Conservation (phyloP, 2,888 invertebrate genomes). For the Himalopsyche kuldschensis region DNA sequence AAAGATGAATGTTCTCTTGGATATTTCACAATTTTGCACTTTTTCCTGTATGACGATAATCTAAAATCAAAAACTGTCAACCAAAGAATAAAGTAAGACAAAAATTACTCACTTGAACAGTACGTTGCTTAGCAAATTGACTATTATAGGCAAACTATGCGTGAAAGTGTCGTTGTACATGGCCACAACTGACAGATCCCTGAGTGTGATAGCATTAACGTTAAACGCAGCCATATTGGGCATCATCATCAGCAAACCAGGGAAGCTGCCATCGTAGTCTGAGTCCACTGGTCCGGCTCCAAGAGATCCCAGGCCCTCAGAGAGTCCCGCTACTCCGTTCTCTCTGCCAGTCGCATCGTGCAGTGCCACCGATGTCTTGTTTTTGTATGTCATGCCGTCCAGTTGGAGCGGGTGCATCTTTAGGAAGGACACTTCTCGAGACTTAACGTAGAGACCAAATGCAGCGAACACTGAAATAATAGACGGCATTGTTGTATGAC, state of each 20-base stretch:
- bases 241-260: slow-evolving; percentile 63
- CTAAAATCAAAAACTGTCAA: not conserved
- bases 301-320: slow-evolving; percentile 49
- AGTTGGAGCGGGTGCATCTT: slow-evolving; percentile 65
- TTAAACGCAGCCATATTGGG: slow-evolving; percentile 70
- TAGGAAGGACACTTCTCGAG: slow-evolving; percentile 64
- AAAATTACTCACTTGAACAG: slow-evolving; percentile 62
- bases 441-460: slow-evolving; percentile 66
- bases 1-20: too few species aligned
- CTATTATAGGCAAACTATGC: slow-evolving; percentile 75
- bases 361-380: slow-evolving; percentile 63
- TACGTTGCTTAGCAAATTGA: slow-evolving; percentile 72
- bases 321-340: slow-evolving; percentile 49
- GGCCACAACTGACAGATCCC: slow-evolving; percentile 62
- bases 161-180: slow-evolving; percentile 79
- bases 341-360: slow-evolving; percentile 55
- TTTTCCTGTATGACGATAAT: not conserved
- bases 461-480: slow-evolving; percentile 62
- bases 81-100: not conserved
- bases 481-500: not conserved
- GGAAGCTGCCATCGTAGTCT: slow-evolving; percentile 68
- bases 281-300: slow-evolving; percentile 53
- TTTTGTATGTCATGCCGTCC: slow-evolving; percentile 64
- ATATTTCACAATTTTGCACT: too few species aligned
- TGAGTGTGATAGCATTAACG: slow-evolving; percentile 58